Percentiles rank a stretch among this genome's conserved stretches.
Conservation (phyloP, 2,797 vertebrate genomes). For the Tenualosa thibaudeaui region DNA sequence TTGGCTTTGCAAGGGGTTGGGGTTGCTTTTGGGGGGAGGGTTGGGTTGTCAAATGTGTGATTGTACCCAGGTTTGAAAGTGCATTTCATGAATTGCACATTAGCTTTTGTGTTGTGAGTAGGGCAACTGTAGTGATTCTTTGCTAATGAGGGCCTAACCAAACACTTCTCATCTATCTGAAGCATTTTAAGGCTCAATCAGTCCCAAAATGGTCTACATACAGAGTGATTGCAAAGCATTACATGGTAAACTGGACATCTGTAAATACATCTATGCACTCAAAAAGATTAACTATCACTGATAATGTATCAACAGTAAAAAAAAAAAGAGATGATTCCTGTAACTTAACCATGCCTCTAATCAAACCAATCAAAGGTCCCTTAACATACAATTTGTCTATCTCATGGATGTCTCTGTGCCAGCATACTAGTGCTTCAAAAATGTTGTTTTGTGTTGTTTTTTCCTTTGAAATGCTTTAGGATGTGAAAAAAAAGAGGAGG, state of each 20-base stretch:
- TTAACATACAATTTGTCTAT: conserved; percentile 59
- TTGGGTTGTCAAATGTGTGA: conserved; percentile 25
- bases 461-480: conserved; percentile 58
- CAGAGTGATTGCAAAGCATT: not conserved
- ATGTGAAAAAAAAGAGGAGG: conserved; percentile 43
- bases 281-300: not conserved
- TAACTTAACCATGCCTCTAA: not conserved
- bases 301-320: not conserved
- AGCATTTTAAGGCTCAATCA: not conserved
- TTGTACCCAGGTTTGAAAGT: conserved; percentile 47
- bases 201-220: not conserved
- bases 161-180: not conserved
- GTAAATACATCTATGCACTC: not conserved
- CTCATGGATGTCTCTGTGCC: conserved; percentile 67
- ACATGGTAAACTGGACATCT: not conserved
- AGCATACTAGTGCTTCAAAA: conserved; percentile 83
- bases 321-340: not conserved
- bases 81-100: conserved; percentile 51
- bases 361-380: conserved; percentile 57
- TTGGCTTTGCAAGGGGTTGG: conserved; percentile 57
- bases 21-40: too few species aligned
- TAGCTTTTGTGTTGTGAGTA: conserved; percentile 30
- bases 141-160: not conserved
- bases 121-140: not conserved
- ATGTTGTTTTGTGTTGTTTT: conserved; percentile 38